Base-by-base conservation (phyloP, 2,113 vertebrate genomes). In the Hemiscyllium ocellatum region DNA sequence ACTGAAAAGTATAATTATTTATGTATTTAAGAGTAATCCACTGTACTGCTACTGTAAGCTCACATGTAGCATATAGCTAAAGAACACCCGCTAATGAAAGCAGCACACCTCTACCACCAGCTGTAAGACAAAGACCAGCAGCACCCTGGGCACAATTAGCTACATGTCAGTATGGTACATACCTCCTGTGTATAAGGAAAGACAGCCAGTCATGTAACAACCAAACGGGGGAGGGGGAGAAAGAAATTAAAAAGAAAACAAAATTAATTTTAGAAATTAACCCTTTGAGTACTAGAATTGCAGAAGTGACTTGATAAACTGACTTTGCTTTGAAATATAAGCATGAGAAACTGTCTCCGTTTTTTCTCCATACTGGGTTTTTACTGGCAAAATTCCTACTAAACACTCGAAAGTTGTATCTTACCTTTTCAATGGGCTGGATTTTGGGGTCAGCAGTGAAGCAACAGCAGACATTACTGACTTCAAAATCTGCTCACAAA, bases 251-350 rank as follows among this genome's bases (percentile, higher is more conserved):
- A 95, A 95, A 65, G n/a, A 95, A 95, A 95, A 70, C 68, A 95
- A 95, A 95, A 72, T 95, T 72, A 95, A 72, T 95, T 95, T 95
- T 50, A 52, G 37, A 72, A 95, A 95, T 95, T 95, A 95, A 95
- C 94, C 94, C 94, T 95, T 95, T 95, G 94, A 95, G 94, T 95
- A 52, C 69, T 95, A 95, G 94, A 95, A 95, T 72, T 95, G 94
- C 94, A 95, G 94, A 95, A 95, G 94, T 95, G 94, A 95, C 94
- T 95, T 95, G 68, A 95, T 95, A 95, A 95, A 95, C 94, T 70
- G 94, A 95, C 68, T 76, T 94, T 69, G 90, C 90, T 94, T 95
- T 95, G 26, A 72, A 50, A 72, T 70, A 29, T 72, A 13, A 72
- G 20, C 10, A 70, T 70, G 47, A 13, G 37, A 37, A 52, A 94